These are phyloP conservation scores for Thyatira batis DNA, from an alignment of 2,888 invertebrate genomes.

Conservation along the genomic window DNA sequence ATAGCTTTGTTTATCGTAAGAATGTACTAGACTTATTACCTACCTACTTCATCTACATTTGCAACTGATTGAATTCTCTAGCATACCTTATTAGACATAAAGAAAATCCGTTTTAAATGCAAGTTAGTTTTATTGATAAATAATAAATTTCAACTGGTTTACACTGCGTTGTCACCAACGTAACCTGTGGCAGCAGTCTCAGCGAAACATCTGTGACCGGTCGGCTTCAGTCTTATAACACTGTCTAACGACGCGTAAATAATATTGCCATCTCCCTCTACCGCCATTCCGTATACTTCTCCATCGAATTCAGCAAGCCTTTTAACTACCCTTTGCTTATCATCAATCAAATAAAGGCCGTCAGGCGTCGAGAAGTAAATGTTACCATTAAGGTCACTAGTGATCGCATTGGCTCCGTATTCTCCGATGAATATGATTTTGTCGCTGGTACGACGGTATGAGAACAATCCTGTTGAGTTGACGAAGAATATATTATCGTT, in stretches of 20 bases:
- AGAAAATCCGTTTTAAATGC: neutral
- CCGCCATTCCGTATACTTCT: neutral
- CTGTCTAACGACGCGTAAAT: neutral
- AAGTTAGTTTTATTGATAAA: neutral
- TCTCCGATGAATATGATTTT: neutral
- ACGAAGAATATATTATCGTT: neutral
- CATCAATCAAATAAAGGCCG: slow-evolving; percentile 20
- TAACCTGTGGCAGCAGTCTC: neutral
- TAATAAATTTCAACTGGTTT: too few species aligned
- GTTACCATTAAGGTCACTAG: slow-evolving; percentile 32
- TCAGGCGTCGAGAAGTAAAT: slow-evolving; percentile 36
- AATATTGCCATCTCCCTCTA: neutral
- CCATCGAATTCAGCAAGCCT: neutral
- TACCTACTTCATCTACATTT: too few species aligned
- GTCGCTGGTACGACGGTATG: neutral
- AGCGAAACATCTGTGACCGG: neutral
- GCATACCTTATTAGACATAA: too few species aligned
- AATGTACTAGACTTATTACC: too few species aligned
- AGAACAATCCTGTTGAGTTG: neutral
- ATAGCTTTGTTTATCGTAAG: too few species aligned
- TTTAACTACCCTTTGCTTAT: neutral
- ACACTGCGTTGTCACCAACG: neutral
- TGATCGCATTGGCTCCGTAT: slow-evolving; percentile 24
- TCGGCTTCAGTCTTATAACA: neutral
- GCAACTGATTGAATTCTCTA: too few species aligned